phyloP scores from a whole-genome alignment of 2,113 vertebrate genomes.

The Ceyx margarethae region DNA sequence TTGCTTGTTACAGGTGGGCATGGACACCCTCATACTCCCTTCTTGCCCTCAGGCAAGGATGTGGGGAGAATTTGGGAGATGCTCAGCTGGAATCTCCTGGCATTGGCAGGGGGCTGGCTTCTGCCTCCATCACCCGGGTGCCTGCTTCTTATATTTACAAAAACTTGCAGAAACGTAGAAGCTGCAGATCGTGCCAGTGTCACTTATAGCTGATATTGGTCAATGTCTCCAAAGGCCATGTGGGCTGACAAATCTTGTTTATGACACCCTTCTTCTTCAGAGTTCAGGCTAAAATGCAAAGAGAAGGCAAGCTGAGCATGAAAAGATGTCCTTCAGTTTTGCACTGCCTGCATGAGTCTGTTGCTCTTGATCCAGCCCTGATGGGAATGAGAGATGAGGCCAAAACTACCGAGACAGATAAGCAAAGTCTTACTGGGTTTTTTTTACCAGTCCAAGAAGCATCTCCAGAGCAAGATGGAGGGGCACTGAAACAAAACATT shows the following conservation, averaged over 20 bases:
- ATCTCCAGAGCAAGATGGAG: background rate
- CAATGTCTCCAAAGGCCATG: accelerated
- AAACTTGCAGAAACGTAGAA: background rate
- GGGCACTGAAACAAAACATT: background rate
- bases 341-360: accelerated
- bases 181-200: background rate
- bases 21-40: accelerated
- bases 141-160: background rate
- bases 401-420: background rate
- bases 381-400: background rate
- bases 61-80: background rate
- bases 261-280: background rate
- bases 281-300: background rate
- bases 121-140: accelerated
- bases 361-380: background rate
- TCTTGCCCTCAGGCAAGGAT: too few species aligned
- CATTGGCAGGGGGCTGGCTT: background rate
- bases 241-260: accelerated
- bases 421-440: background rate
- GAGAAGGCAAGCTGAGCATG: accelerated
- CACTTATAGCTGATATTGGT: background rate
- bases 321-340: background rate
- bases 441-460: background rate
- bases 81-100: background rate
- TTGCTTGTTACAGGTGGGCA: background rate